Base-by-base conservation (phyloP, 2,797 vertebrate species). In the Mallotus villosus region DNA sequence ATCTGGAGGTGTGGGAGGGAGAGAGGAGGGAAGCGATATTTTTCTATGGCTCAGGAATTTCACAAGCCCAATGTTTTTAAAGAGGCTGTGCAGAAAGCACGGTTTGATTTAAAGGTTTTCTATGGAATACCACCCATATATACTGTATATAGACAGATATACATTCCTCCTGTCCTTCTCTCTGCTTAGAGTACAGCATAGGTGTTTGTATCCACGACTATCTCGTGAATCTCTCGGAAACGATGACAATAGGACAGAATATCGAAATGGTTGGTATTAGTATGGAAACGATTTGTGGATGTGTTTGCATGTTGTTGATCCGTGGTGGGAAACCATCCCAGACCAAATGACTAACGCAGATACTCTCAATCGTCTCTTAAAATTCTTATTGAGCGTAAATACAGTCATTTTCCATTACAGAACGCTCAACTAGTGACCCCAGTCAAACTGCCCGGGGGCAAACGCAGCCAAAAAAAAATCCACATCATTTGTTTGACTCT, bases 11-110 rank as follows among this genome's bases (percentile, higher is more conserved):
- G 79, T 75, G 76, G 89, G 82, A 63, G 60, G 81, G 74, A 71
- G 25, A 60, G 24, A 75, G 79, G 51, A 55, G 71, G 14, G 55
- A 53, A 61, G 72, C 77, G 78, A 76, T 84, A 83, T 87, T 87
- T 87, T 88, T 90, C 84, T 85, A 81, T 89, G 87, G 85, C 86
- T 88, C 79, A 87, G 86, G 89, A 90, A 88, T 91, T 91, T 90
- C 87, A 86, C 86, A 88, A 81, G 87, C 89, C 85, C 83, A 88
- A 92, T 93, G 90, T 92, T 91, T 93, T 93, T 92, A 88, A 84
- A 92, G 85, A 84, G 85, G 87, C 82, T 79, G 76, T 79, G 68
- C 81, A 69, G 84, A 87, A 87, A 86, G 81, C 81, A 79, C 82
- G 81, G 79, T 85, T 82, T 70, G 78, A 82, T 85, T 87, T 79